Base-by-base conservation (phyloP, 2,797 vertebrate species). In the Hirundo rustica region DNA sequence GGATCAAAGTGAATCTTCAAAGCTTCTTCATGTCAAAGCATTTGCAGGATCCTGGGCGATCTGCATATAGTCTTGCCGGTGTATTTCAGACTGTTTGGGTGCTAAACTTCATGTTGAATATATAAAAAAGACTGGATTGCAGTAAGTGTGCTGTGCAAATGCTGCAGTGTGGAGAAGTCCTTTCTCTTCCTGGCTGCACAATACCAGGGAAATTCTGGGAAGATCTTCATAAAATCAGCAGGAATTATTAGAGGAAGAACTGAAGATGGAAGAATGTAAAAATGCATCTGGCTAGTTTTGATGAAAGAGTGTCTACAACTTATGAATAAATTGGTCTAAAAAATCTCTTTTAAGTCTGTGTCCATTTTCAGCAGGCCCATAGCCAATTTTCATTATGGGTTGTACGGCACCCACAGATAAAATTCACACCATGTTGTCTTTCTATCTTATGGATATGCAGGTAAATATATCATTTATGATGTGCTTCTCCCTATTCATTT, bases 401-500 rank as follows among this genome's bases (percentile, higher is more conserved):
- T 87, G 20, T 67, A 88, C 26, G 9, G 34, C 60, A 79, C n/a
- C 25, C 29, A 38, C n/a, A 87, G 74, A 73, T 57, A 90, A 92
- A 84, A 84, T 77, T 81, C 67, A 48, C 65, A 66, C 26, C 18
- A n/a, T 50, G 13, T 7, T 47, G 40, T 73, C 55, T 93, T 92
- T 74, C 60, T 86, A 0, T 44, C 55, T 86, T 78, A 85, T 27
- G 38, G n/a, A 79, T 92, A 71, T 55, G n/a, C 48, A 88, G 60
- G 85, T 88, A 88, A 95, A 94, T 92, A 67, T 61, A 67, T 65
- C 38, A 85, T 94, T 90, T 85, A 88, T 95, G 71, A 67, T 87
- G 66, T 58, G 42, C 20, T 74, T 84, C 77, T 67, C 90, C 66
- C 15, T 76, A 61, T 92, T 92, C 61, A 47, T 86, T 92, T 95